Conservation (phyloP, 2,797 vertebrate species). For the Cheracebus regulus region DNA sequence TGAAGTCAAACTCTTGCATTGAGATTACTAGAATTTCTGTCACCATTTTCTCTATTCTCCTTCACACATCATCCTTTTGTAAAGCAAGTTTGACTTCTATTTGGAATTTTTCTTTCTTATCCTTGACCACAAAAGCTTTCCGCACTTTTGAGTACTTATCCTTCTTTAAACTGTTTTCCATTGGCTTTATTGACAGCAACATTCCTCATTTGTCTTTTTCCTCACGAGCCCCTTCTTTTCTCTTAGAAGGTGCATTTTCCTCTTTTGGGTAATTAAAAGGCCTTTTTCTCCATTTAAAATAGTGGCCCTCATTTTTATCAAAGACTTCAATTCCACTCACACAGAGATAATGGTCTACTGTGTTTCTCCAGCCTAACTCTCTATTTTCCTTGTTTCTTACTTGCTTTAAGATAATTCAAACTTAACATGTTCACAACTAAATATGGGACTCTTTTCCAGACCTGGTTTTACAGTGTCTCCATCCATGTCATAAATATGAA, state of each 20-base stretch:
- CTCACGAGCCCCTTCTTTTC: neutral
- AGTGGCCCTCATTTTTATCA: neutral
- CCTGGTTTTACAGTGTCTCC: neutral
- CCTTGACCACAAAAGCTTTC: neutral
- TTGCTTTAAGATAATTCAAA: slow-evolving; percentile 9
- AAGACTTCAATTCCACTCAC: neutral
- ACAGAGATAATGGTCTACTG: neutral
- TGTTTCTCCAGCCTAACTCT: neutral
- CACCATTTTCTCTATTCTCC: neutral
- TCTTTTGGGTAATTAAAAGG: neutral
- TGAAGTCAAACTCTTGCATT: accelerated
- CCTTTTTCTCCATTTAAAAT: neutral
- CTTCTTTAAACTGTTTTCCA: neutral
- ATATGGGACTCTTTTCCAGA: neutral
- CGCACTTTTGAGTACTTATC: neutral
- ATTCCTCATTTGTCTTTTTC: neutral
- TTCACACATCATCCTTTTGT: neutral
- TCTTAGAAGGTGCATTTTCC: neutral
- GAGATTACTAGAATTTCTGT: neutral
- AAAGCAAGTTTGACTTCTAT: neutral
- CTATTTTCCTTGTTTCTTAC: neutral
- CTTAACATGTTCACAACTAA: neutral
- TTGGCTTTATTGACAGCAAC: neutral
- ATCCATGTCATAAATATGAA: neutral
- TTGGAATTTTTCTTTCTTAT: neutral